phyloP scores from a whole-genome alignment of 2,888 invertebrate species.

The Chloromyia formosa region DNA sequence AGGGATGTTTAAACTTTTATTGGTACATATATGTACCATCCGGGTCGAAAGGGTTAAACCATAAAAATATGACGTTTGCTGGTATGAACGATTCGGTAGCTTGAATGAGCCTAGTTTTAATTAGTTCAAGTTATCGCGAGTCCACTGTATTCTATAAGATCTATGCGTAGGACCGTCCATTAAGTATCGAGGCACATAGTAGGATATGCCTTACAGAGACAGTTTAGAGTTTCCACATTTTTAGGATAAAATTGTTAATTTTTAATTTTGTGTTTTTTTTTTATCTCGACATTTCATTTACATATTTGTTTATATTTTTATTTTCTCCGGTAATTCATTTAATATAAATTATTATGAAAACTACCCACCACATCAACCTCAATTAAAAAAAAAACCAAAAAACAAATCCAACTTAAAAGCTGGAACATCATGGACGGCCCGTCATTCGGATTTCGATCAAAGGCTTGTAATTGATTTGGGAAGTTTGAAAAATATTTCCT shows the following conservation, averaged over 20 bases:
- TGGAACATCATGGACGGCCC: constrained; percentile 92
- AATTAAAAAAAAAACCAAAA: background rate
- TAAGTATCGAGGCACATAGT: no score
- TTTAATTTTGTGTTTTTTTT: background rate
- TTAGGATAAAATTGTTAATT: background rate
- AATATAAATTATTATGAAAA: constrained; percentile 1
- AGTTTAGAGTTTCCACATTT: background rate
- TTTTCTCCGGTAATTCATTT: background rate
- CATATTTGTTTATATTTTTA: no score
- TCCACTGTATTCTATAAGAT: no score
- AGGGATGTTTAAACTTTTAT: no score
- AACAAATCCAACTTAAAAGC: constrained; percentile 66
- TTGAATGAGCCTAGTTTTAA: no score
- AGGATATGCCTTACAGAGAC: no score
- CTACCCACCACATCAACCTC: background rate
- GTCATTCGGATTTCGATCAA: constrained; percentile 91
- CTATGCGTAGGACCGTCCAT: no score
- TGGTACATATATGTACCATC: no score
- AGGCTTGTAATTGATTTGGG: constrained; percentile 91
- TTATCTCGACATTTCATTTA: background rate
- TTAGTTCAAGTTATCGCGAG: no score
- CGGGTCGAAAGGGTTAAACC: no score
- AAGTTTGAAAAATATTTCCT: constrained; percentile 85
- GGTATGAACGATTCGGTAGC: no score
- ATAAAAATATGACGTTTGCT: no score